Base-by-base conservation (phyloP, 2,888 invertebrate species). In the Thalpophila matura region DNA sequence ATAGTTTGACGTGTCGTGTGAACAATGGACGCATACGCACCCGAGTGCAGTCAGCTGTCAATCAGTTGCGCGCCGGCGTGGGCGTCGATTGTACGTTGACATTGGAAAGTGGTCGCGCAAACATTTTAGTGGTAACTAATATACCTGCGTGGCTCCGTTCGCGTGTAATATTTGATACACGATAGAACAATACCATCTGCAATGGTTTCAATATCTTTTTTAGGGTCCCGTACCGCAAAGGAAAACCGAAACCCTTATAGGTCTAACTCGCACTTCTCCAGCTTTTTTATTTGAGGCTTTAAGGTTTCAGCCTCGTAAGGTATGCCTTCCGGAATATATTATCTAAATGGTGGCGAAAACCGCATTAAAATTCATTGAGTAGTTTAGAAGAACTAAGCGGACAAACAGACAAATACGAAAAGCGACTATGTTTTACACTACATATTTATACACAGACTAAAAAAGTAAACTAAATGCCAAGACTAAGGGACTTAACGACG, bases 71-170 rank as follows among this genome's bases (percentile, higher is more conserved):
- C 82, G 82, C 84, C 71, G 54, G 82, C 83, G 91, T 91, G 87
- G 91, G 91, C 81, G 87, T 72, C 82, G 86, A 85, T 83, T 85
- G 86, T 86, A 83, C 86, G 88, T 85, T 86, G 88, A 89, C 89
- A 90, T 89, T 89, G 90, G 91, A 91, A 92, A 92, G 91, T 87
- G 84, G 79, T 74, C 82, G 78, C 77, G 82, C 82, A 82, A 84
- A 85, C 85, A 81, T 84, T 85, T 82, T 80, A 69, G 75, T 75
- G 83, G 73, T 86, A 82, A 51, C 51, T 42, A 37, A 35, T 53
- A 60, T 47, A 31, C 18, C 45, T 24, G 6, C 10, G 33, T 18
- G 5, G 4, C 5, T 29, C 0, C 10, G 42, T 12, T 42, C 16
- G 33, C 12, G 14, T 60, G n/a, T 20, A 26, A 29, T 4, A 29